These are phyloP conservation scores for Chelonus insularis DNA, from an alignment of 1,140 invertebrate genomes.

Conservation along the genomic window DNA sequence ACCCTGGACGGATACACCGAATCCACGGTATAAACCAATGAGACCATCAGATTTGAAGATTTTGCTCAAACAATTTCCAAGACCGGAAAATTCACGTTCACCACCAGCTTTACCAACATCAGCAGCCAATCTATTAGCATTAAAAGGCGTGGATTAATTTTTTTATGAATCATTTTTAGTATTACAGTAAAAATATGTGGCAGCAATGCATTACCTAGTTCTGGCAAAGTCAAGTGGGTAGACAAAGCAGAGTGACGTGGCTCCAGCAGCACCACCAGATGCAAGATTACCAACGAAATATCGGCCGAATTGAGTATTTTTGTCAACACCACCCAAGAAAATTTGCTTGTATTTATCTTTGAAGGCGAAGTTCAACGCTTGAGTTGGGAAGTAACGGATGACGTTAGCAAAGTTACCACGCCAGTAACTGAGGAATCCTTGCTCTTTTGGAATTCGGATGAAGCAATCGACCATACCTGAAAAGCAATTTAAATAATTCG, in stretches of 20 bases:
- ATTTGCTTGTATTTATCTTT: conserved; percentile 88
- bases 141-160: no score
- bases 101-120: conserved; percentile 77
- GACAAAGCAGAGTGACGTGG: conserved; percentile 92
- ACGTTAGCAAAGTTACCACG: conserved; percentile 94
- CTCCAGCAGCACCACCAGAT: conserved; percentile 92
- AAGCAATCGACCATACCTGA: conserved; percentile 86
- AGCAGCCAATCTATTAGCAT: conserved; percentile 78
- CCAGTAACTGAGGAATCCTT: conserved; percentile 86
- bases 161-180: no score
- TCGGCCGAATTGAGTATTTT: conserved; percentile 85
- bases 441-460: conserved; percentile 82
- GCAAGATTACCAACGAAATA: conserved; percentile 87
- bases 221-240: conserved; percentile 95
- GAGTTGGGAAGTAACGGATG: conserved; percentile 91
- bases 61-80: conserved; percentile 81
- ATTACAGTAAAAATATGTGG: no score
- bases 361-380: conserved; percentile 95
- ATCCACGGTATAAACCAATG: conserved; percentile 84
- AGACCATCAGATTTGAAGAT: conserved; percentile 83
- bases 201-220: conserved; percentile 69
- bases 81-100: conserved; percentile 80
- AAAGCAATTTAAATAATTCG: no score
- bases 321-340: conserved; percentile 83
- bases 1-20: conserved; percentile 87